Conservation (phyloP, 2,888 invertebrate genomes). For the Marronus borbonicus region DNA sequence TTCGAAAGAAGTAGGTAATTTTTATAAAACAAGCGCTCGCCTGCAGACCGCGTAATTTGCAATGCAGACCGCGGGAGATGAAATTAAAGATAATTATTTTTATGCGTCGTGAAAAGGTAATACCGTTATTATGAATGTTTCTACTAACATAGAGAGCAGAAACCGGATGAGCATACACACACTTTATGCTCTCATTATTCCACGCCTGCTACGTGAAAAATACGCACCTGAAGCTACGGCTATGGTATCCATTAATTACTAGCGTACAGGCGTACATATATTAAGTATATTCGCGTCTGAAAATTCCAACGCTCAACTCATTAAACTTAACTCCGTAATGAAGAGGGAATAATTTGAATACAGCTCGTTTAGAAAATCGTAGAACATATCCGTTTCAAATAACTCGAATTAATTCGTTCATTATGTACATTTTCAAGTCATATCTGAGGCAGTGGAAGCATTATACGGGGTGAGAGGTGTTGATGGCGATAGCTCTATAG, state of each 20-base stretch:
- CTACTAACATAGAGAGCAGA: slow-evolving; percentile 43
- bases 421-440: too few species aligned
- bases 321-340: slow-evolving; percentile 19
- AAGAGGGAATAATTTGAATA: neutral
- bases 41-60: neutral
- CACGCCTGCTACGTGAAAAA: slow-evolving; percentile 20
- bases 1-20: too few species aligned
- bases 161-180: slow-evolving; percentile 37
- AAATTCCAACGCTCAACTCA: slow-evolving; percentile 30
- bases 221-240: slow-evolving; percentile 17
- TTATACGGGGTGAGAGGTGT: too few species aligned
- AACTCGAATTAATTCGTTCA: too few species aligned
- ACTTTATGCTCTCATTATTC: slow-evolving; percentile 38
- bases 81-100: slow-evolving; percentile 39
- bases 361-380: too few species aligned
- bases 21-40: too few species aligned
- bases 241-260: slow-evolving; percentile 32
- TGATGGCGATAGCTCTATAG: too few species aligned
- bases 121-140: slow-evolving; percentile 25
- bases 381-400: too few species aligned
- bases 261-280: neutral
- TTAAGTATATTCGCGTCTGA: neutral
- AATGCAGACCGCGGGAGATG: neutral
- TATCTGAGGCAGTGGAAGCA: too few species aligned
- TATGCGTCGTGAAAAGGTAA: slow-evolving; percentile 16